Conservation (phyloP, 2,888 invertebrate species). For the Alcis repandata region DNA sequence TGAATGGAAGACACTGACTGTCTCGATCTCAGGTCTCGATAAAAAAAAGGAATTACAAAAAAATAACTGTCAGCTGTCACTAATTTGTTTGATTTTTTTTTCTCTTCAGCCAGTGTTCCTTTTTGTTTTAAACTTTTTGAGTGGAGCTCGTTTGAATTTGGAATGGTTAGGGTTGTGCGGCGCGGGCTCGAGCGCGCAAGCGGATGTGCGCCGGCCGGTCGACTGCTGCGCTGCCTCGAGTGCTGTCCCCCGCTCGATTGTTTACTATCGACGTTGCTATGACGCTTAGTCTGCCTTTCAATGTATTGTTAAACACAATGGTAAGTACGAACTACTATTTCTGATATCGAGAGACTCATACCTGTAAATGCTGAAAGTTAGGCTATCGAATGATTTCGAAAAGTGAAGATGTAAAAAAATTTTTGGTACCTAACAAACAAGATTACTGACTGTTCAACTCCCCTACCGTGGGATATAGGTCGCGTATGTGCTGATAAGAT, state of each 20-base stretch:
- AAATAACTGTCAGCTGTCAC: slow-evolving; percentile 5
- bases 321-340: neutral
- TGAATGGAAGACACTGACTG: slow-evolving; percentile 20
- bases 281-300: slow-evolving; percentile 36
- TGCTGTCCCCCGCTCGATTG: slow-evolving; percentile 71
- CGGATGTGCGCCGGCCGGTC: slow-evolving; percentile 83
- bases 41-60: slow-evolving; percentile 4
- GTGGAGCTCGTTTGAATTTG: slow-evolving; percentile 40
- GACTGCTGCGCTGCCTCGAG: slow-evolving; percentile 72
- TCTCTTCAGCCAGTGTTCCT: slow-evolving; percentile 39
- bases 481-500: slow-evolving; percentile 1
- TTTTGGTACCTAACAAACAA: no score
- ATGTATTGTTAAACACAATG: slow-evolving; percentile 25
- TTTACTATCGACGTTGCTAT: slow-evolving; percentile 65
- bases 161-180: slow-evolving; percentile 58
- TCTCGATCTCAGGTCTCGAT: no score
- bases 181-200: slow-evolving; percentile 79
- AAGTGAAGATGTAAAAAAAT: no score
- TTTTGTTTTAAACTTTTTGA: slow-evolving; percentile 17
- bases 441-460: no score
- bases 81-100: slow-evolving; percentile 29
- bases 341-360: neutral
- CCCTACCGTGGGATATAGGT: neutral
- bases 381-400: no score
- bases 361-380: no score